Evolutionary conservation across 2,113 vertebrate genomes (phyloP).

Genomic region (Marcusenius ussheri): DNA sequence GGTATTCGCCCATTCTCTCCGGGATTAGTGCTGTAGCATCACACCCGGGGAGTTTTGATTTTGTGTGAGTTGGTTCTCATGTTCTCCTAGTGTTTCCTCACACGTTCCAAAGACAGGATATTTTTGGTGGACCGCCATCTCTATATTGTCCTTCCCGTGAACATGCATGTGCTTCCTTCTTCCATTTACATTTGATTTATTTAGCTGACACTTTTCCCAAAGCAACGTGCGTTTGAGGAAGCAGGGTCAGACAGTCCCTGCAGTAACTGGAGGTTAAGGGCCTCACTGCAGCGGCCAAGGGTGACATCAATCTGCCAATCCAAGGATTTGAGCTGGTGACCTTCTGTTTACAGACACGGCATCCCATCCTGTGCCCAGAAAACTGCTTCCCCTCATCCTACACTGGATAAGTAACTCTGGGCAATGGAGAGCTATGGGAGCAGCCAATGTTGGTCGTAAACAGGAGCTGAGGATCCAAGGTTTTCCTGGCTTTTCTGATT

Average conservation of each 20-base stretch:
- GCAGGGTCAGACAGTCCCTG: background rate
- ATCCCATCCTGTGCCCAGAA: background rate
- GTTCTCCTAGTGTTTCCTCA: background rate
- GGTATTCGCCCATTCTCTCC: too few species aligned
- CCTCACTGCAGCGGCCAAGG: background rate
- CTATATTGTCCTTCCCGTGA: background rate
- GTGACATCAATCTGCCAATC: background rate
- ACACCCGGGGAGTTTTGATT: background rate
- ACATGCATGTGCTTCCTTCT: background rate
- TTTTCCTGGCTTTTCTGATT: background rate
- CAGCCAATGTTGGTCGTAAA: background rate
- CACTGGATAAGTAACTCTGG: background rate
- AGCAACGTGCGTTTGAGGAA: background rate
- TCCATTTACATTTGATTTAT: background rate
- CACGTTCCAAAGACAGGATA: background rate
- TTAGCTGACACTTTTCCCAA: background rate
- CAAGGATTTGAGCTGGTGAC: background rate
- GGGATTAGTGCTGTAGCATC: too few species aligned
- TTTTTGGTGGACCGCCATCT: background rate
- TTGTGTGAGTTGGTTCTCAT: background rate
- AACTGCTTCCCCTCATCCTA: background rate
- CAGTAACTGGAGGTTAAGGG: background rate
- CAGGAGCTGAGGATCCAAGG: background rate
- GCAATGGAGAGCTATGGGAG: background rate
- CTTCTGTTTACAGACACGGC: background rate